Percentiles rank a stretch among this genome's conserved stretches.
Evolutionary conservation across 2,888 invertebrate species (phyloP).

Genomic region (Drosophila infuscata): DNA sequence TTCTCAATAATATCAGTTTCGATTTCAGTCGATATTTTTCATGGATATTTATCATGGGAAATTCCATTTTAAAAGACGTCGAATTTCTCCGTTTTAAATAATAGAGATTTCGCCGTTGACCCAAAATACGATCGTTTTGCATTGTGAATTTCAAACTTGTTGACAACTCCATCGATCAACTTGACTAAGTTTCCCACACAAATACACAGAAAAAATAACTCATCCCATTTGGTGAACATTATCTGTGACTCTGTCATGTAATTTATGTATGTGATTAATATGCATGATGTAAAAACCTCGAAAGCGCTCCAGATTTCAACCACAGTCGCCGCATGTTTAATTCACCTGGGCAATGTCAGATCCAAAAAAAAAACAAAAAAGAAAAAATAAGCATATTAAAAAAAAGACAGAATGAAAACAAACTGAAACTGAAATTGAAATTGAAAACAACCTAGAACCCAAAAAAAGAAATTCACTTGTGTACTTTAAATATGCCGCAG

Average conservation of each 20-base stretch:
- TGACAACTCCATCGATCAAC: constrained; percentile 44
- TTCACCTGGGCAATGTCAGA: constrained; percentile 72
- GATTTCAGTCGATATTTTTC: not conserved
- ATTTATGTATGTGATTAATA: constrained; percentile 50
- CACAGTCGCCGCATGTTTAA: constrained; percentile 65
- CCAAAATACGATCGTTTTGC: constrained; percentile 1
- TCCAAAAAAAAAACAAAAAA: constrained; percentile 11
- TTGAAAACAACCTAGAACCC: constrained; percentile 44
- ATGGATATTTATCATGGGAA: not conserved
- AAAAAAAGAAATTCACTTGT: constrained; percentile 29
- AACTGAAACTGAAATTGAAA: constrained; percentile 44
- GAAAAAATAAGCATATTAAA: not conserved
- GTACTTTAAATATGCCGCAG: constrained; percentile 2
- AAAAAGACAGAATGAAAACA: not conserved
- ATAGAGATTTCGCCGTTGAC: constrained; percentile 1
- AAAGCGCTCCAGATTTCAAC: constrained; percentile 69
- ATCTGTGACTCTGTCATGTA: not conserved
- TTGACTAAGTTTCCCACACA: constrained; percentile 38
- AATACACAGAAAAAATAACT: not conserved
- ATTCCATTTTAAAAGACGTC: not conserved
- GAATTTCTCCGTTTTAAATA: not conserved
- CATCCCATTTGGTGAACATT: constrained; percentile 3
- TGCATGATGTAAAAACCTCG: constrained; percentile 60
- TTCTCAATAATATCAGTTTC: not conserved
- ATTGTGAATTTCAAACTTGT: constrained; percentile 8